Conservation (phyloP, 2,888 invertebrate genomes). For the Clanis bilineata region DNA sequence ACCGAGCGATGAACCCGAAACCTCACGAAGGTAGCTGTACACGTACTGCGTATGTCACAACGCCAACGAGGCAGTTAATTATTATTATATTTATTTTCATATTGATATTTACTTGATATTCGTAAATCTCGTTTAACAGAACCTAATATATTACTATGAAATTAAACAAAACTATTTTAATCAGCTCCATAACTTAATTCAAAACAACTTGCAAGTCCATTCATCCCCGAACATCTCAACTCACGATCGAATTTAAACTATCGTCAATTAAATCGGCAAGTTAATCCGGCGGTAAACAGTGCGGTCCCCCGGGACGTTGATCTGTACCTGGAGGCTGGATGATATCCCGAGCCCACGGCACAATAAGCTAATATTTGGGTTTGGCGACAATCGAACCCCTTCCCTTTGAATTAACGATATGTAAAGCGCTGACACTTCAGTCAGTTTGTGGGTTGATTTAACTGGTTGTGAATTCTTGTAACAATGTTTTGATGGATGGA, state of each 20-base stretch:
- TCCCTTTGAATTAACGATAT: neutral
- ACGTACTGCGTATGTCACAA: too few species aligned
- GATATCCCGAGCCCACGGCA: constrained; percentile 47
- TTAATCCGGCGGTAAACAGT: constrained; percentile 42
- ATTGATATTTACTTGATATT: too few species aligned
- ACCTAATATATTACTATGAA: too few species aligned
- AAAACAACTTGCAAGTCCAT: neutral
- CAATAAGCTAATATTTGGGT: constrained; percentile 56
- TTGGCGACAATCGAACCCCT: constrained; percentile 43
- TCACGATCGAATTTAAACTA: constrained; percentile 15
- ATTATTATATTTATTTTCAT: too few species aligned
- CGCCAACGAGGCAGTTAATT: too few species aligned
- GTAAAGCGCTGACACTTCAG: neutral
- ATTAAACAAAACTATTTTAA: neutral
- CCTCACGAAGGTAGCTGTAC: too few species aligned
- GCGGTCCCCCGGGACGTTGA: constrained; percentile 38
- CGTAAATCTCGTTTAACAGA: too few species aligned
- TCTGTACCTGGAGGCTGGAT: constrained; percentile 36
- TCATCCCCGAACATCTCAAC: neutral
- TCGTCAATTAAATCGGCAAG: constrained; percentile 37
- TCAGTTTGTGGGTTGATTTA: neutral
- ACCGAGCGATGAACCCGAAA: too few species aligned
- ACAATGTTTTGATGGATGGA: neutral
- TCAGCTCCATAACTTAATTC: neutral
- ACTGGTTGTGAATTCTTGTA: neutral